Base-by-base conservation (phyloP, 2,797 vertebrate species). In the Chelon auratus region DNA sequence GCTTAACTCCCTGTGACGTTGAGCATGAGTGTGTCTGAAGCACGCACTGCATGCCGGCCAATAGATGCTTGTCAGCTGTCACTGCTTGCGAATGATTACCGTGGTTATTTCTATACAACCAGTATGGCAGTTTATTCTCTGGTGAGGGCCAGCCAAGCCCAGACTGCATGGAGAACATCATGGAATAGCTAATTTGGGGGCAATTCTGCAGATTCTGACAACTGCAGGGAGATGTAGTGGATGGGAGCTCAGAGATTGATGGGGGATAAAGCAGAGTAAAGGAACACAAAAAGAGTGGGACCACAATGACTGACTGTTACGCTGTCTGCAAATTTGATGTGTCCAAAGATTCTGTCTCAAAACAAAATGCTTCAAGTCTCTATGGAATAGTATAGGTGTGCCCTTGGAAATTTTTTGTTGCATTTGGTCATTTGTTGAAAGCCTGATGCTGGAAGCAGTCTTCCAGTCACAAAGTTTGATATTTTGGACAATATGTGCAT, bases 51-150 rank as follows among this genome's bases (percentile, higher is more conserved):
- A 77, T 26, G 73, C 62, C 2, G 52, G 82, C 85, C 85, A 86
- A 82, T 80, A 86, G 87, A 86, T 89, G 86, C 80, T 90, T 85
- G 89, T 89, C 85, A 85, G 81, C 78, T 80, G 88, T 82, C 80
- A 76, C 77, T 80, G 86, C 84, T 81, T 87, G 86, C 55, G 43
- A 82, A 85, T 90, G 86, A 92, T 91, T 88, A 87, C 69, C 9
- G 59, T 40, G 76, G 85, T 87, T 84, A 72, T 80, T 85, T 77
- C 63, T 72, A 70, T 81, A 69, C 83, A 81, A 77, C 73, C 69
- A 81, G 73, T 60, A 72, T 80, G 80, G 69, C 75, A 82, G 51
- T 61, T 40, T 36, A 54, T 17, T 65, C 76, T 80, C 75, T 72
- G 70, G 53, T 73, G 69, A 78, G 22, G 84, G 61, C 78, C 58